Evolutionary conservation across 2,797 vertebrate species (phyloP).

Genomic region (Urocyon cinereoargenteus): DNA sequence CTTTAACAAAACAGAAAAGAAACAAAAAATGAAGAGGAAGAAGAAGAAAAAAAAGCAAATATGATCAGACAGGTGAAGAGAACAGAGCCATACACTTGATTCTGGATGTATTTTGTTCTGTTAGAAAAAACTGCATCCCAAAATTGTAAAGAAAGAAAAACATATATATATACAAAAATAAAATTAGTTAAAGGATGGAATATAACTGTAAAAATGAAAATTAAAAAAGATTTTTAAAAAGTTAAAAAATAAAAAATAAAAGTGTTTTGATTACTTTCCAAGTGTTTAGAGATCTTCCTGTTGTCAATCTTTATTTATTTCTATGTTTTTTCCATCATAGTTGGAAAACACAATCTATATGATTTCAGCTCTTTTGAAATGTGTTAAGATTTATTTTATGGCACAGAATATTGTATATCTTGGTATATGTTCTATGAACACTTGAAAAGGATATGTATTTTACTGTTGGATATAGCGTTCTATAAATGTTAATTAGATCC

Average conservation of each 20-base stretch:
- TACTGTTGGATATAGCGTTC: neutral
- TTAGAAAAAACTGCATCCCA: no score
- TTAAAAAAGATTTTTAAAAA: no score
- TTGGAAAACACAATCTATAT: neutral
- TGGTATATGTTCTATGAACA: neutral
- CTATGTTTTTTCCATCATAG: neutral
- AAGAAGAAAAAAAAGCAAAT: no score
- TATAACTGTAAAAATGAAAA: no score
- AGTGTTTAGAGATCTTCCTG: neutral
- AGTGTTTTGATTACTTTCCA: neutral
- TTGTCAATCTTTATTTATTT: neutral
- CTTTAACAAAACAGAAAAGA: no score
- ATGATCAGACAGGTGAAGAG: no score
- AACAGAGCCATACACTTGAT: no score
- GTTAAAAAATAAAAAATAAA: neutral
- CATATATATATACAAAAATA: no score
- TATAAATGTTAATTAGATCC: neutral
- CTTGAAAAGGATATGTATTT: constrained; percentile 13
- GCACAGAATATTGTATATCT: neutral
- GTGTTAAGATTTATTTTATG: neutral
- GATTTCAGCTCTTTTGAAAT: constrained; percentile 18
- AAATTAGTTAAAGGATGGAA: no score
- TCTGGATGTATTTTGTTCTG: no score
- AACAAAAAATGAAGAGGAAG: no score
- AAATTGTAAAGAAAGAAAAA: no score